Evolutionary conservation across 2,113 vertebrate species (phyloP), one percentile per base, ranked within the genome.

Genomic region (Petromus typicus): DNA sequence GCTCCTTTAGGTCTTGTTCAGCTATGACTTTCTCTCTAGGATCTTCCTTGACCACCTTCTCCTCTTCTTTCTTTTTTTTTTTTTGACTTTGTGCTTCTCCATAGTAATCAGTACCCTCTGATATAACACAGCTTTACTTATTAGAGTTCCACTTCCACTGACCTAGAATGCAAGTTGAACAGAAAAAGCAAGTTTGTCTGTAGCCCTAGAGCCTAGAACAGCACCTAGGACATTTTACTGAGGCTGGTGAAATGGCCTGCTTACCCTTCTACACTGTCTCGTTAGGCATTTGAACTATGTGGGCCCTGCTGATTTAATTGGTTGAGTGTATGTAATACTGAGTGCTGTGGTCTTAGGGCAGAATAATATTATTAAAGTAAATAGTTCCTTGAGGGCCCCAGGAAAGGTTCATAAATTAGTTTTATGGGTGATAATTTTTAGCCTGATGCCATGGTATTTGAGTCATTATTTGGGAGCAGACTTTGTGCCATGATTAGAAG

Each of bases 401-500:
- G 32, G 64, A 75, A 85, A 93, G 48, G 64, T 18, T 54, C 63
- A 63, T 48, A 56, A 73, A 43, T 93, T 81, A 37, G 84, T 75
- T 80, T 75, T 54, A 32, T 37, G 61, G 73, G 56, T 86, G 66
- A 75, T 86, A 13, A 9, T 40, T 88, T 91, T 92, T 64, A 95
- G 61, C 7, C 7, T 7, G 57, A 78, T 71, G 34, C 17, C 37
- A 9, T 4, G 23, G 7, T 73, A 61, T 94, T 76, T 78, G 56
- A 96, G 32, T 30, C 34, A 66, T 48, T 34, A 7, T 82, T 66
- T 87, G 59, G 56, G 56, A 40, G 57, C 32, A 59, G 93, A 71
- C 59, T 86, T 86, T 32, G 27, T 61, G 23, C 34, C 40, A n/a
- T 30, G 75, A 89, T 92, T 78, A 93, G 96, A 86, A 96, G 93